Evolutionary conservation across 2,797 vertebrate genomes (phyloP).

Genomic region (Poeciliopsis infans): DNA sequence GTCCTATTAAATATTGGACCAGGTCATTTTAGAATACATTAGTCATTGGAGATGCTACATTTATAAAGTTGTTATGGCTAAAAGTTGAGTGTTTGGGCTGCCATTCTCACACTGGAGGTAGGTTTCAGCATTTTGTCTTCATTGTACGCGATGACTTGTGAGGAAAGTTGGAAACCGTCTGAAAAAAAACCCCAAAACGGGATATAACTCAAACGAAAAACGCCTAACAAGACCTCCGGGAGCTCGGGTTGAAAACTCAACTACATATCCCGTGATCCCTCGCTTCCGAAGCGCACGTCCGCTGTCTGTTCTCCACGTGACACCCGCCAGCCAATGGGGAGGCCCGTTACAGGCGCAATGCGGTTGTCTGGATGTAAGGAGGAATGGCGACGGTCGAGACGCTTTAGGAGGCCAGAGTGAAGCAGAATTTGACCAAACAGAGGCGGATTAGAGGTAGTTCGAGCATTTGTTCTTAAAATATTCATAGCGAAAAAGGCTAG

Average conservation of each 20-base stretch:
- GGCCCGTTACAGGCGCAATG: slow-evolving; percentile 81
- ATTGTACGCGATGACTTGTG: not conserved
- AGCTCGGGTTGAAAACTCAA: slow-evolving; percentile 7
- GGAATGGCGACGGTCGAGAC: slow-evolving; percentile 82
- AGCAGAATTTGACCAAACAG: slow-evolving; percentile 67
- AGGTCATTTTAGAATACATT: not conserved
- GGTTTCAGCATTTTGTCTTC: not conserved
- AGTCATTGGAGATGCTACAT: not conserved
- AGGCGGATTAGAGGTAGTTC: slow-evolving; percentile 53
- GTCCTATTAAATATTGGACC: not conserved
- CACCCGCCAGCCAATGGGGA: slow-evolving; percentile 61
- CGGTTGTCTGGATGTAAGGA: slow-evolving; percentile 79
- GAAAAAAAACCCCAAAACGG: not conserved
- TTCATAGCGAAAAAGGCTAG: not conserved
- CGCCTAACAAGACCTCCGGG: not conserved
- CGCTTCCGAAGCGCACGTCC: not conserved
- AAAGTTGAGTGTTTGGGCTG: not conserved
- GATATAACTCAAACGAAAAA: not conserved
- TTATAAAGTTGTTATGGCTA: not conserved
- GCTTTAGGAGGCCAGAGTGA: slow-evolving; percentile 56
- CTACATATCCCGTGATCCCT: slow-evolving; percentile 56
- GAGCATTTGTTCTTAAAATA: slow-evolving; percentile 13
- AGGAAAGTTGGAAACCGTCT: not conserved
- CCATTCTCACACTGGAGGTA: not conserved
- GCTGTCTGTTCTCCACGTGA: slow-evolving; percentile 47